phyloP scores from a whole-genome alignment of 2,888 invertebrate species.

The Amiota mariae region DNA sequence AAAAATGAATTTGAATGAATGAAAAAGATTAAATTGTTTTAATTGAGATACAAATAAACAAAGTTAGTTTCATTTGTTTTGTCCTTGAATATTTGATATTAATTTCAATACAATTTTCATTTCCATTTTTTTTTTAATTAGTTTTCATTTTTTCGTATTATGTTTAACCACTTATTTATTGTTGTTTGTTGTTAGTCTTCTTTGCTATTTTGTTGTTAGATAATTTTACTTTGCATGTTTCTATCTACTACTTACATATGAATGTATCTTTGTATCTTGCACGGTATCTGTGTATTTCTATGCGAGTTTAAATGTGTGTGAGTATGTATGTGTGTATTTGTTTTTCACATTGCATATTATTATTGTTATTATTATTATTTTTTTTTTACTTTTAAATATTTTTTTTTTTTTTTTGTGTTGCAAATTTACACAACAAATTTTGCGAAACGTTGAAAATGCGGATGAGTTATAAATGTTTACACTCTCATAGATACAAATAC shows the following conservation, averaged over 20 bases:
- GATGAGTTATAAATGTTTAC: conserved; percentile 37
- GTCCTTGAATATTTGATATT: conserved; percentile 55
- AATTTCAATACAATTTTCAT: conserved; percentile 46
- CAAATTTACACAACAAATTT: conserved; percentile 29
- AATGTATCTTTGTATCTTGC: background rate
- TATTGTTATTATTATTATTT: conserved; percentile 21
- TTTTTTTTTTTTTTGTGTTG: conserved; percentile 32
- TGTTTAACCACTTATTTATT: background rate
- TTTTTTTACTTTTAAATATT: conserved; percentile 25
- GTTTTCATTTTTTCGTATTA: conserved; percentile 7
- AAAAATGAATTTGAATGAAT: too few species aligned
- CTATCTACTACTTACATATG: too few species aligned
- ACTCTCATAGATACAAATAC: too few species aligned
- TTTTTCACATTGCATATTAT: conserved; percentile 21
- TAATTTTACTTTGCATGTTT: conserved; percentile 14
- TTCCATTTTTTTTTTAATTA: background rate
- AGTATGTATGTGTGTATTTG: too few species aligned
- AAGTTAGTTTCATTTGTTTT: conserved; percentile 33
- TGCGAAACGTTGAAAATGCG: conserved; percentile 32
- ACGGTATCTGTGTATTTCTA: background rate
- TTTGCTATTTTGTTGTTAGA: background rate
- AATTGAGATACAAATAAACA: conserved; percentile 24
- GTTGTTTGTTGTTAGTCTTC: background rate
- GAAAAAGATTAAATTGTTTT: conserved; percentile 7
- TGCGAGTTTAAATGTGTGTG: background rate